These are phyloP conservation scores for Helicolenus hilgendorfi DNA, from an alignment of 2,797 vertebrate genomes.

Conservation along the genomic window DNA sequence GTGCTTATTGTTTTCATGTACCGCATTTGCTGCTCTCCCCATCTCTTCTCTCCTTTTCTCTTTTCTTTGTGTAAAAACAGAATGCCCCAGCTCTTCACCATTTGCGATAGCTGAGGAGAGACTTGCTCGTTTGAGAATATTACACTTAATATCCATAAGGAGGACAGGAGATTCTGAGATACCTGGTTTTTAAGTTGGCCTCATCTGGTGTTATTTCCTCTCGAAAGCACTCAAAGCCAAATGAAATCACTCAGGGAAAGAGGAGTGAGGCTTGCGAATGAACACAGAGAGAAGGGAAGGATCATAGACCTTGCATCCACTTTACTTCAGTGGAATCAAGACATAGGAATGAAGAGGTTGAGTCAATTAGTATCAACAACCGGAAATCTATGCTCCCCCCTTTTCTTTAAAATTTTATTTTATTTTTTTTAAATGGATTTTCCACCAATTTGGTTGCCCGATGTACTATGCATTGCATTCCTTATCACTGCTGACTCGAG, in stretches of 20 bases:
- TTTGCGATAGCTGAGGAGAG: slow-evolving; percentile 40
- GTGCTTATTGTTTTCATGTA: slow-evolving; percentile 69
- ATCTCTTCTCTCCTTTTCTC: not conserved
- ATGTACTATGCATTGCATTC: not conserved
- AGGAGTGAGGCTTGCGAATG: slow-evolving; percentile 78
- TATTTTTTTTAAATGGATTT: slow-evolving; percentile 19
- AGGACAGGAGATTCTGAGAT: slow-evolving; percentile 59
- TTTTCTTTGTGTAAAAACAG: slow-evolving; percentile 41
- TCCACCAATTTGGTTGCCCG: slow-evolving; percentile 4
- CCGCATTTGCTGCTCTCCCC: slow-evolving; percentile 38
- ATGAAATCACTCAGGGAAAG: slow-evolving; percentile 76
- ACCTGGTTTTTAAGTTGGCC: slow-evolving; percentile 68
- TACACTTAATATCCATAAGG: slow-evolving; percentile 77
- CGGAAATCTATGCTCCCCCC: not conserved
- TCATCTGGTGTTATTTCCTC: slow-evolving; percentile 78
- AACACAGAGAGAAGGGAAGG: slow-evolving; percentile 60
- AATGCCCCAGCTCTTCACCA: slow-evolving; percentile 50
- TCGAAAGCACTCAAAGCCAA: slow-evolving; percentile 71
- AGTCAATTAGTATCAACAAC: slow-evolving; percentile 58
- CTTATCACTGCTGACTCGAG: not conserved
- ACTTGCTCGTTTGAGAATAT: slow-evolving; percentile 53
- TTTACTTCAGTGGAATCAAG: slow-evolving; percentile 49
- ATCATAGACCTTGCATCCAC: slow-evolving; percentile 71
- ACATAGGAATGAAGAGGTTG: slow-evolving; percentile 48
- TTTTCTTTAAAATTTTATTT: slow-evolving; percentile 7